phyloP scores from a whole-genome alignment of 2,113 vertebrate genomes.

The Ctenodactylus gundi region DNA sequence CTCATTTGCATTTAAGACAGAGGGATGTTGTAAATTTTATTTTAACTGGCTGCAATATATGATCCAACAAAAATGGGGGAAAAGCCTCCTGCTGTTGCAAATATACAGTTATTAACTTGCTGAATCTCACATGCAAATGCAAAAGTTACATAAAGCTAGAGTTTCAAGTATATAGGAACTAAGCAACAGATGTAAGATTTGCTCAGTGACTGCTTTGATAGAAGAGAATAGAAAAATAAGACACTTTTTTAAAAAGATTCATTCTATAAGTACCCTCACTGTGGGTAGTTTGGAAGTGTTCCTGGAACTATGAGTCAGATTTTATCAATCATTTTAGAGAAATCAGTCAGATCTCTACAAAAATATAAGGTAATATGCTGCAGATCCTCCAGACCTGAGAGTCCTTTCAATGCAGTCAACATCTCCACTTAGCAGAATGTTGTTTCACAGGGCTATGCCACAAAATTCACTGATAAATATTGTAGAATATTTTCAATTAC shows the following conservation, averaged over 20 bases:
- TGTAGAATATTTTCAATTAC: neutral
- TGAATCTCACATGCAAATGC: slow-evolving; percentile 39
- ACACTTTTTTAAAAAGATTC: neutral
- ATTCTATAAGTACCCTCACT: neutral
- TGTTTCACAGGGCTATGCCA: neutral
- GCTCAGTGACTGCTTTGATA: neutral
- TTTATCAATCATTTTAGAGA: neutral
- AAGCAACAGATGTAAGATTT: slow-evolving; percentile 57
- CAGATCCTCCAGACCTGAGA: neutral
- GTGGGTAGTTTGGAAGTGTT: neutral
- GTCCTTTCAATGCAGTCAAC: neutral
- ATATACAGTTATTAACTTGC: slow-evolving; percentile 58
- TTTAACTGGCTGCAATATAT: slow-evolving; percentile 74
- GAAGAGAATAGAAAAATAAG: neutral
- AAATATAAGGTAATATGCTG: neutral
- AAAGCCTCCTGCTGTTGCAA: slow-evolving; percentile 36
- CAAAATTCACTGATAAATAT: neutral
- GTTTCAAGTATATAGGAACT: slow-evolving; percentile 58
- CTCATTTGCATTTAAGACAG: slow-evolving; percentile 69
- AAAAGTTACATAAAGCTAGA: neutral
- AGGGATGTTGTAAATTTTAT: slow-evolving; percentile 77
- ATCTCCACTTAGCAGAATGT: neutral
- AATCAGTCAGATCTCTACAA: slow-evolving; percentile 5
- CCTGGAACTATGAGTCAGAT: slow-evolving; percentile 34
- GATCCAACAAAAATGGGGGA: slow-evolving; percentile 62